Evolutionary conservation across 2,113 vertebrate genomes (phyloP).

Genomic region (Myodes glareolus): DNA sequence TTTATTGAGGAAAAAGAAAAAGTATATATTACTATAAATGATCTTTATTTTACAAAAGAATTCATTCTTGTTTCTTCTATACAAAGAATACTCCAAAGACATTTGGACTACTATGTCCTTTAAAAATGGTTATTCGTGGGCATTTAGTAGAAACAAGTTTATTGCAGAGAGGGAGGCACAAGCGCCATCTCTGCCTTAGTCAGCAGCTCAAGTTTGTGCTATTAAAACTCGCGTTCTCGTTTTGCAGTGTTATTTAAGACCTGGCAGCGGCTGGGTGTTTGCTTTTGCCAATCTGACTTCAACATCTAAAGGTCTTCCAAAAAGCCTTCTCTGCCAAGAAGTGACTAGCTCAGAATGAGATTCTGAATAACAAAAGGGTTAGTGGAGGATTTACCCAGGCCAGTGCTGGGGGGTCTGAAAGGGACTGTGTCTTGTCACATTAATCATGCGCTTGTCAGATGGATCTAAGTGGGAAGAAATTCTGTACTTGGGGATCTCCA

Average conservation of each 20-base stretch:
- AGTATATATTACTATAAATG: not conserved
- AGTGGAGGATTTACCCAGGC: conserved; percentile 47
- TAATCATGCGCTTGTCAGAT: conserved; percentile 46
- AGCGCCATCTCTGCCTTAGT: not conserved
- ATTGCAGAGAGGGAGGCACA: not conserved
- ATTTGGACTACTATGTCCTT: not conserved
- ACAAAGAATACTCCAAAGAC: conserved; percentile 5
- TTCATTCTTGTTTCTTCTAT: not conserved
- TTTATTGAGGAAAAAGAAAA: not conserved
- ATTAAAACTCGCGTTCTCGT: conserved; percentile 41
- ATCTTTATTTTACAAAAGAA: conserved; percentile 14
- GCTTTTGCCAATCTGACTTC: conserved; percentile 70
- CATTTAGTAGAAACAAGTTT: not conserved
- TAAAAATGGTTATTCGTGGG: not conserved
- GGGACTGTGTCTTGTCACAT: conserved; percentile 49
- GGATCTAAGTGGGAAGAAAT: conserved; percentile 58
- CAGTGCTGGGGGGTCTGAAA: conserved; percentile 8
- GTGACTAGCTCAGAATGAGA: conserved; percentile 47
- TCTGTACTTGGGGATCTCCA: conserved; percentile 57
- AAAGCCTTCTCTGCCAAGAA: conserved; percentile 65
- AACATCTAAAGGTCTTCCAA: conserved; percentile 75
- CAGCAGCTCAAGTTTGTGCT: not conserved
- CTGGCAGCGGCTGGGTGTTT: conserved; percentile 48
- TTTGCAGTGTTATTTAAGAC: conserved; percentile 60
- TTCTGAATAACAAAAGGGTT: conserved; percentile 65